Base-by-base conservation (phyloP, 2,113 vertebrate genomes). In the Tetrao urogallus region DNA sequence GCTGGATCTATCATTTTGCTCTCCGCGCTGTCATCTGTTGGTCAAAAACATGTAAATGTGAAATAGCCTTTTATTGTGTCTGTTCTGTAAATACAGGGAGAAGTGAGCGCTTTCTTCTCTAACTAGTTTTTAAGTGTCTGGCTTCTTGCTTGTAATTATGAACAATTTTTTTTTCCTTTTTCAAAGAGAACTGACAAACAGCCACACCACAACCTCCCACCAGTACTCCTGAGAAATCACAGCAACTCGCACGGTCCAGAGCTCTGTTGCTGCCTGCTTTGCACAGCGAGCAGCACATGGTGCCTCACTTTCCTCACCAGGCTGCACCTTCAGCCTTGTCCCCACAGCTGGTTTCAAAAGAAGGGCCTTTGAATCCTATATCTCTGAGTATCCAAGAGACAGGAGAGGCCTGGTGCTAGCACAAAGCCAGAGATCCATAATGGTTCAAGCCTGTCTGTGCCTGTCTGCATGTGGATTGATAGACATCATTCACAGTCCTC, bases 31-130 rank as follows among this genome's bases (percentile, higher is more conserved):
- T 43, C 42, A 50, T 64, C 47, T 47, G 47, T 32, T 60, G 32
- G 28, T 90, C 64, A 76, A 45, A 70, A 76, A 63, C 17, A 4
- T 38, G 56, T 2, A 0, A 15, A 15, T 54, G n/a, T 84, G 63
- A 65, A 74, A 72, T 3, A 27, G 38, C 52, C 47, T 48, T 19
- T 19, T 36, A 28, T 0, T 22, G 22, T 67, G 58, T 69, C 30
- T 79, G 73, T 22, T 32, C 52, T 2, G 0, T 43, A 45, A 38
- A 0, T 50, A 30, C 45, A 1, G 10, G 57, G 38, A 25, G 10
- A 36, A 38, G 21, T 19, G 30, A 67, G 38, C 3, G 0, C 65
- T 90, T 40, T 34, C n/a, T n/a, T 36, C 43, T n/a, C 8, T 45
- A 60, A 13, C 47, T 52, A 34, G 8, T 27, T 82, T 81, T 61